Conservation (phyloP, 2,888 invertebrate genomes). For the Zonitis immaculata region DNA sequence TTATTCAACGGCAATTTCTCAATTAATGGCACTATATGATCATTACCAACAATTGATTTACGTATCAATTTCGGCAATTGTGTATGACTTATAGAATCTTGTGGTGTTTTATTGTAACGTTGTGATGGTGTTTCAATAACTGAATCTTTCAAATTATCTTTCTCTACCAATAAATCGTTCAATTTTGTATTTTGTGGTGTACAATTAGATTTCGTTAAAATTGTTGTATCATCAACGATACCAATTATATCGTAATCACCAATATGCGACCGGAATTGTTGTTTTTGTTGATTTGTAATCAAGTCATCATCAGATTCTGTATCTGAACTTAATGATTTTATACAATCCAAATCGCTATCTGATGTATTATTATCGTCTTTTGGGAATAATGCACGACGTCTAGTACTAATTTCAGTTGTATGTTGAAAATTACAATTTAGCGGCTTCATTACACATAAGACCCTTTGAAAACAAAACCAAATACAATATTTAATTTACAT, state of each 20-base stretch:
- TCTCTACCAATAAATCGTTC: constrained; percentile 5
- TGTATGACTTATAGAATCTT: constrained; percentile 37
- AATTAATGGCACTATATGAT: neutral
- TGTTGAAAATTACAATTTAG: constrained; percentile 31
- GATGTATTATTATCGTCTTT: constrained; percentile 26
- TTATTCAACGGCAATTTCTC: neutral
- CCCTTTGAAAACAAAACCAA: no score
- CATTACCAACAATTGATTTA: constrained; percentile 19
- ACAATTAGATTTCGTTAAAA: neutral
- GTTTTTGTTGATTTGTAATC: neutral
- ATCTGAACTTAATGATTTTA: constrained; percentile 52
- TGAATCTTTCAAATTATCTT: constrained; percentile 32
- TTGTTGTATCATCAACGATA: constrained; percentile 16
- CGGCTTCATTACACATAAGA: constrained; percentile 15
- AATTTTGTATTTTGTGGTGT: constrained; percentile 20
- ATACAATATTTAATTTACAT: neutral
- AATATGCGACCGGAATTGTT: constrained; percentile 2
- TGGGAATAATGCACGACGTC: constrained; percentile 61
- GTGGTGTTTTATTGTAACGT: constrained; percentile 42
- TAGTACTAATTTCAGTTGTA: constrained; percentile 58
- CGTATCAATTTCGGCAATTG: constrained; percentile 39
- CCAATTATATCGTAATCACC: constrained; percentile 29
- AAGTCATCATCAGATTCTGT: constrained; percentile 20
- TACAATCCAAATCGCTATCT: constrained; percentile 57
- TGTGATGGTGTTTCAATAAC: constrained; percentile 37